These are phyloP conservation scores for Pantherophis guttatus DNA, from an alignment of 2,113 vertebrate species.

Conservation along the genomic window DNA sequence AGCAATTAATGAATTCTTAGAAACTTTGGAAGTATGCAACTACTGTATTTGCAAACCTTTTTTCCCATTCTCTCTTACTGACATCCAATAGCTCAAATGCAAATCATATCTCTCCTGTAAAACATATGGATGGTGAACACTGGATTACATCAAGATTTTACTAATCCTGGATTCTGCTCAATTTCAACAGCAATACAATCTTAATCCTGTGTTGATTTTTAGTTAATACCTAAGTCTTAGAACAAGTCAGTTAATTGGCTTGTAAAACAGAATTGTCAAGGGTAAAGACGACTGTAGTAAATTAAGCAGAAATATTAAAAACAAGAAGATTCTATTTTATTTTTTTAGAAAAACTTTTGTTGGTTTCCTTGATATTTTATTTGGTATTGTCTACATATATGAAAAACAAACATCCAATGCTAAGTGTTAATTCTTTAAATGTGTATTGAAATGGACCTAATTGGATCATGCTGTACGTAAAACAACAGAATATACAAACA, in stretches of 20 bases:
- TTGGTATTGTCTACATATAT: background rate
- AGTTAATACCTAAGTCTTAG: constrained; percentile 10
- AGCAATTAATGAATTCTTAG: background rate
- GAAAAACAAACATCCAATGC: background rate
- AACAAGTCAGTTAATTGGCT: background rate
- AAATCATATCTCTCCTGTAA: background rate
- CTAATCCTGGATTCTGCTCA: background rate
- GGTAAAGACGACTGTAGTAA: background rate
- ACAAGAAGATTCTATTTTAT: background rate
- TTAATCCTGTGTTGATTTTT: background rate
- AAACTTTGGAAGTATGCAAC: background rate
- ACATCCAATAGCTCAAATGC: background rate
- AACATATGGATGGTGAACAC: background rate
- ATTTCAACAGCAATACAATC: background rate
- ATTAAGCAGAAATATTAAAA: background rate
- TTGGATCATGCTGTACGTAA: background rate
- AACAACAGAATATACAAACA: background rate
- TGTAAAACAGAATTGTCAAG: background rate
- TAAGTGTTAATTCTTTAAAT: background rate
- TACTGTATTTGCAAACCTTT: background rate
- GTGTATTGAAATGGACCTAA: background rate
- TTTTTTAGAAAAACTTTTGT: background rate
- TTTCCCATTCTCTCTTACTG: background rate
- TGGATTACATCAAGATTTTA: background rate
- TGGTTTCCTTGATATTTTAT: background rate